Evolutionary conservation across 2,113 vertebrate genomes (phyloP), one percentile per base, ranked within the genome.

Genomic region (Oplegnathus fasciatus): DNA sequence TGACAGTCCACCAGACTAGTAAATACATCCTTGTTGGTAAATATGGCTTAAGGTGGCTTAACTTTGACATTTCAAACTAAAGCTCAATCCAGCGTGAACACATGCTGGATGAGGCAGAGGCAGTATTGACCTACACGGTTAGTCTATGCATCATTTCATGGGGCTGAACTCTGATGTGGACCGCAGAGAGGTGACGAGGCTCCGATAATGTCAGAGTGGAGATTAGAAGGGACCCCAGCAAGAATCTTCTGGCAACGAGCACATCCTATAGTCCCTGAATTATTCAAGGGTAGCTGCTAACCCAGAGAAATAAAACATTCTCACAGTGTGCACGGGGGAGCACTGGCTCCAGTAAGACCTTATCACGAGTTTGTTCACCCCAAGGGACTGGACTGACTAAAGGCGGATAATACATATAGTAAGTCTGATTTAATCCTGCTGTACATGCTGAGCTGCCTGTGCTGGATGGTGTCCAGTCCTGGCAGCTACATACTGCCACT

Each of bases 241-340:
- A 30, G 52, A 52, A 58, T 80, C 64, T 40, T 30, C 54, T 64
- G 68, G 74, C 40, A 79, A 62, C 73, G 28, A 80, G 60, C 66
- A 84, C 58, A 78, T 88, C 58, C 74, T 44, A 58, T 14, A 68
- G 55, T 55, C 55, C n/a, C 72, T 92, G 90, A 92, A 93, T 92
- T 92, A 93, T 94, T 92, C 84, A 93, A 70, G n/a, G 79, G 13
- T 80, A 46, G 66, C 83, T 80, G 88, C 64, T 58, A 78, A 84
- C 64, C 75, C 70, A 70, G 77, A 83, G 83, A 82, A 84, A 86
- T 76, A 61, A 86, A 82, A 74, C 75, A 71, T 88, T 77, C 54
- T 75, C 54, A 60, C 75, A 61, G 71, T 26, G 76, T 46, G 32
- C 68, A 61, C 5, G 0, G 24, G 55, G 73, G 76, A 80, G 67